phyloP scores from a whole-genome alignment of 2,797 vertebrate species.

The Pempheris klunzingeri region DNA sequence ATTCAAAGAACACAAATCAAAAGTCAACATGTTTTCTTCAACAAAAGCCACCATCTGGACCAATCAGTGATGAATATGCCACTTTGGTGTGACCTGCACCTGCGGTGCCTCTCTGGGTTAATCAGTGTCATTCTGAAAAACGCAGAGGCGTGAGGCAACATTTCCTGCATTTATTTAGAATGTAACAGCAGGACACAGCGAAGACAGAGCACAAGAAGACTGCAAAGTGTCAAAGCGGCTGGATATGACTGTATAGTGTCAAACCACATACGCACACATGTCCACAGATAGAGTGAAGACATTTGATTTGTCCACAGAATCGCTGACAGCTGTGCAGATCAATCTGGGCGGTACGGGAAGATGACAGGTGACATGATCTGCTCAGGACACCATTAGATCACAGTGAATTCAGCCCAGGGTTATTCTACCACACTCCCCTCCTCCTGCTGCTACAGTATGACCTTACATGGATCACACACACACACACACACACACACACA shows the following conservation, averaged over 20 bases:
- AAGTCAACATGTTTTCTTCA: neutral
- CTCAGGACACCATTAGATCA: slow-evolving; percentile 59
- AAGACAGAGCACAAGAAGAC: neutral
- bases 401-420: slow-evolving; percentile 60
- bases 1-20: neutral
- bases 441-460: slow-evolving; percentile 1
- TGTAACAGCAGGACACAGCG: slow-evolving; percentile 10
- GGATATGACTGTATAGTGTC: neutral
- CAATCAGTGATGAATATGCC: slow-evolving; percentile 33
- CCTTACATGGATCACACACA: slow-evolving; percentile 5
- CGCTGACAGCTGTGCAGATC: slow-evolving; percentile 55
- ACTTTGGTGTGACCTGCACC: slow-evolving; percentile 25
- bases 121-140: slow-evolving; percentile 45
- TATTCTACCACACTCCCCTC: slow-evolving; percentile 19
- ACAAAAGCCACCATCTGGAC: slow-evolving; percentile 40
- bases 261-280: slow-evolving; percentile 7
- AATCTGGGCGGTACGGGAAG: slow-evolving; percentile 44
- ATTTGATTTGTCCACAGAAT: slow-evolving; percentile 27
- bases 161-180: slow-evolving; percentile 44
- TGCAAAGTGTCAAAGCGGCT: neutral
- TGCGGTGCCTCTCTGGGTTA: slow-evolving; percentile 25
- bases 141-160: slow-evolving; percentile 23
- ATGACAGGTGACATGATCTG: slow-evolving; percentile 69
- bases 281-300: neutral
- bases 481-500: too few species aligned